Conservation (phyloP, 2,888 invertebrate genomes). For the Pyrgus malvae region DNA sequence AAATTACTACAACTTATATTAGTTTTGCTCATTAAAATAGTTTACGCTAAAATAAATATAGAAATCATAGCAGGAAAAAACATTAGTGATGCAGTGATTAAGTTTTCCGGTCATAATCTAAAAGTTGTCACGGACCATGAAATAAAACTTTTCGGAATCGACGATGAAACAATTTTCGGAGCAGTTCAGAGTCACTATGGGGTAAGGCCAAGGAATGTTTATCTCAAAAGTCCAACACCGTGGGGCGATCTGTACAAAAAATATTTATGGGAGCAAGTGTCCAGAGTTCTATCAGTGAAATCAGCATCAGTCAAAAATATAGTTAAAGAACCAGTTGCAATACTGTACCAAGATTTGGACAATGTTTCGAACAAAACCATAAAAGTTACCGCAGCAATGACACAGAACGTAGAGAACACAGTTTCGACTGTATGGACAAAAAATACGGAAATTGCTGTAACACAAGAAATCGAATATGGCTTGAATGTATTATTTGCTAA, state of each 20-base stretch:
- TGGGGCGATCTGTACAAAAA: constrained; percentile 64
- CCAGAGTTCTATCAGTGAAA: constrained; percentile 43
- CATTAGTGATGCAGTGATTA: constrained; percentile 40
- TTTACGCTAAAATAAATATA: constrained; percentile 49
- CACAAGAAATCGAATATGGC: constrained; percentile 58
- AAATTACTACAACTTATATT: neutral
- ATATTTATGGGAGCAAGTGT: constrained; percentile 59
- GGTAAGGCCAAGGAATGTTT: constrained; percentile 47
- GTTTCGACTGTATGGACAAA: constrained; percentile 57
- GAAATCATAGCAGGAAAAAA: constrained; percentile 41
- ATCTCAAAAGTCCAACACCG: constrained; percentile 60
- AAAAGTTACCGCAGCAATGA: constrained; percentile 65
- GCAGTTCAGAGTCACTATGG: constrained; percentile 51
- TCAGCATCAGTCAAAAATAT: constrained; percentile 42
- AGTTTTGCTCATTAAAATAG: constrained; percentile 13
- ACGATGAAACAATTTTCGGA: constrained; percentile 40
- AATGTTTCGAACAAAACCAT: constrained; percentile 54
- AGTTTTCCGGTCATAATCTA: constrained; percentile 48
- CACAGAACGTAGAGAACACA: constrained; percentile 59
- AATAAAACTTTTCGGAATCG: constrained; percentile 49
- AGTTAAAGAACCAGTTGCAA: constrained; percentile 43
- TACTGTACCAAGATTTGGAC: constrained; percentile 58
- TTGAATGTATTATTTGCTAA: constrained; percentile 57
- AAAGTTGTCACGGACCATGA: constrained; percentile 48
- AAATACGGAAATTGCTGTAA: constrained; percentile 48